phyloP scores from a whole-genome alignment of 2,113 vertebrate species.

The Thomomys bottae region DNA sequence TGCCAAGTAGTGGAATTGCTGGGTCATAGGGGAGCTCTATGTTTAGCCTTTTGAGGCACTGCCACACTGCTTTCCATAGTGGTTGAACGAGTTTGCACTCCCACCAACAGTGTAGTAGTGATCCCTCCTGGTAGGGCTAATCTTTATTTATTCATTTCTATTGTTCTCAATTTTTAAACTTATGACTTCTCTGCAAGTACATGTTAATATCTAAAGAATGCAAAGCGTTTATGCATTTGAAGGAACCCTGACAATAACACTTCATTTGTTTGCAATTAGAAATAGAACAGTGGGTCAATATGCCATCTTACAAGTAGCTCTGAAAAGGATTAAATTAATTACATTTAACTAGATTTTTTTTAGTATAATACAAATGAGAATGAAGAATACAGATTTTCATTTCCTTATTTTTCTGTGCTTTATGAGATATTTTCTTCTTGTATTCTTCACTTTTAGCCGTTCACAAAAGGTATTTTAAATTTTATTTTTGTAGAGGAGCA shows the following conservation, averaged over 20 bases:
- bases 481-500: conserved; percentile 37
- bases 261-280: conserved; percentile 36
- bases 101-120: too few species aligned
- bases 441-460: conserved; percentile 42
- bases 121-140: too few species aligned
- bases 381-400: conserved; percentile 64
- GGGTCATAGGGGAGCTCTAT: too few species aligned
- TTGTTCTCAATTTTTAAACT: conserved; percentile 20
- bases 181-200: not conserved
- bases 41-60: too few species aligned
- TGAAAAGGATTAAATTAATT: conserved; percentile 71
- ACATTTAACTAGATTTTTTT: conserved; percentile 54
- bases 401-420: conserved; percentile 61
- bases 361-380: conserved; percentile 48
- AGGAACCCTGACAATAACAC: conserved; percentile 42
- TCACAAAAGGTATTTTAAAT: conserved; percentile 50
- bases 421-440: conserved; percentile 56
- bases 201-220: conserved; percentile 34
- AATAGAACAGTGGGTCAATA: conserved; percentile 68
- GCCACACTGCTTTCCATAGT: too few species aligned
- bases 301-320: conserved; percentile 47
- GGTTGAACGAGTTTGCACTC: too few species aligned
- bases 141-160: not conserved
- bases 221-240: conserved; percentile 37
- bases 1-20: too few species aligned